A percentile compares a stretch with the other conserved stretches of the same genome.
phyloP scores from a whole-genome alignment of 2,113 vertebrate species.

The Myrmecophaga tridactyla region DNA sequence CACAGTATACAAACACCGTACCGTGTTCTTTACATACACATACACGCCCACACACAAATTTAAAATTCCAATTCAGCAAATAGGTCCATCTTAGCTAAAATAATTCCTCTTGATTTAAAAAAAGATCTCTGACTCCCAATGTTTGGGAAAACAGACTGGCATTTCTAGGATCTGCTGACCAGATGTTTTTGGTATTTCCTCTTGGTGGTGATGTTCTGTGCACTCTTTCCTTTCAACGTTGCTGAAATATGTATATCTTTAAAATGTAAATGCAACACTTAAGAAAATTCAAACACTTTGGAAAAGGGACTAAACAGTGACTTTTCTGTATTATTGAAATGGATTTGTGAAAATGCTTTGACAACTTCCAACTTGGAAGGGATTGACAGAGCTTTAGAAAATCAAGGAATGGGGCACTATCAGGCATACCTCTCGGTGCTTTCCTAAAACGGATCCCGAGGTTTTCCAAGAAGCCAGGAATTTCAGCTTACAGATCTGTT shows the following conservation, averaged over 20 bases:
- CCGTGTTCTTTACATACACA: slow-evolving; percentile 70
- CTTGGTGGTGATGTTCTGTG: slow-evolving; percentile 73
- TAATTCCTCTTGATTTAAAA: slow-evolving; percentile 75
- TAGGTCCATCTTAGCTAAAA: slow-evolving; percentile 74
- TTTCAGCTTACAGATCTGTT: slow-evolving; percentile 78
- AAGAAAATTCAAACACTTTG: slow-evolving; percentile 69
- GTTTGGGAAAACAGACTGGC: slow-evolving; percentile 69
- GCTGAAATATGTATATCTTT: slow-evolving; percentile 76
- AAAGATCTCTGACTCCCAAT: slow-evolving; percentile 76
- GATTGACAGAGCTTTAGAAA: slow-evolving; percentile 64
- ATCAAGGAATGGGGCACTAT: slow-evolving; percentile 74
- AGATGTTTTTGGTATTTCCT: slow-evolving; percentile 81
- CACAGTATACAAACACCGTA: slow-evolving; percentile 87
- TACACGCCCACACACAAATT: background rate
- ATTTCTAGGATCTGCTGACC: slow-evolving; percentile 81
- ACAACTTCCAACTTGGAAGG: slow-evolving; percentile 77
- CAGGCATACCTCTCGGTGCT: slow-evolving; percentile 82
- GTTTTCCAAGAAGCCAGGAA: slow-evolving; percentile 73
- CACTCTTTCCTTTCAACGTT: slow-evolving; percentile 75
- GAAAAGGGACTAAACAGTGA: slow-evolving; percentile 69
- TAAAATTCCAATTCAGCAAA: slow-evolving; percentile 73
- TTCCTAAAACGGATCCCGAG: slow-evolving; percentile 70
- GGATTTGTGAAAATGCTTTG: slow-evolving; percentile 76
- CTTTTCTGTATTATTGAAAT: slow-evolving; percentile 77
- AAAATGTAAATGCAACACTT: slow-evolving; percentile 74